Evolutionary conservation across 2,888 invertebrate genomes (phyloP).

Genomic region (Drosophila colorata): DNA sequence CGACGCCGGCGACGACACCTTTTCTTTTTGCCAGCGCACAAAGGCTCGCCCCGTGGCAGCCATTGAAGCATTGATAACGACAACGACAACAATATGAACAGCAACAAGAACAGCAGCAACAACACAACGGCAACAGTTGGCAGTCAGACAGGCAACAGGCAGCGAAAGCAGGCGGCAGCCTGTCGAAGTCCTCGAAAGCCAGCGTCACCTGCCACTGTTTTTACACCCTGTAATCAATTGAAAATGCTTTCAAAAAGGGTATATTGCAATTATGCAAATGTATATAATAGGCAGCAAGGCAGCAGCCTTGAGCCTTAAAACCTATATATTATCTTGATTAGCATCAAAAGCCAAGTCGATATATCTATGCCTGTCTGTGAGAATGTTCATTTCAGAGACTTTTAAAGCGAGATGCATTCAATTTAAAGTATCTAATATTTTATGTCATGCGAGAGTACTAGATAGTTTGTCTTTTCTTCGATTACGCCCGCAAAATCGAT

Average conservation of each 20-base stretch:
- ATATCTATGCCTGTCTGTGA: no score
- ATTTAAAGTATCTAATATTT: no score
- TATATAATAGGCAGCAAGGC: background rate
- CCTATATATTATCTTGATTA: background rate
- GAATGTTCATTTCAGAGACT: no score
- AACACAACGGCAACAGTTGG: constrained; percentile 67
- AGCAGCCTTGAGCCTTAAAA: no score
- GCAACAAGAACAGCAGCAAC: constrained; percentile 16
- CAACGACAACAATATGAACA: constrained; percentile 25
- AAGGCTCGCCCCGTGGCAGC: constrained; percentile 48
- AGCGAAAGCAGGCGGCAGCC: constrained; percentile 9
- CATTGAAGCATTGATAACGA: constrained; percentile 65
- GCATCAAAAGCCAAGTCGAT: background rate
- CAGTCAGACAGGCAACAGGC: constrained; percentile 36
- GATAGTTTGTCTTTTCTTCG: background rate
- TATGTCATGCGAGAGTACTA: no score
- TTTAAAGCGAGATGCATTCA: no score
- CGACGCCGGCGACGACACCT: constrained; percentile 58
- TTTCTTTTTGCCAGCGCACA: constrained; percentile 40
- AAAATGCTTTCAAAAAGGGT: background rate
- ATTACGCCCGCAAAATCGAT: background rate
- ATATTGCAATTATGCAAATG: background rate
- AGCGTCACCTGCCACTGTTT: constrained; percentile 38
- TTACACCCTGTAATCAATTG: constrained; percentile 23
- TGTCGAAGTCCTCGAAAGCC: constrained; percentile 48